phyloP scores from a whole-genome alignment of 2,888 invertebrate species.

The Pterobdella sp. region DNA sequence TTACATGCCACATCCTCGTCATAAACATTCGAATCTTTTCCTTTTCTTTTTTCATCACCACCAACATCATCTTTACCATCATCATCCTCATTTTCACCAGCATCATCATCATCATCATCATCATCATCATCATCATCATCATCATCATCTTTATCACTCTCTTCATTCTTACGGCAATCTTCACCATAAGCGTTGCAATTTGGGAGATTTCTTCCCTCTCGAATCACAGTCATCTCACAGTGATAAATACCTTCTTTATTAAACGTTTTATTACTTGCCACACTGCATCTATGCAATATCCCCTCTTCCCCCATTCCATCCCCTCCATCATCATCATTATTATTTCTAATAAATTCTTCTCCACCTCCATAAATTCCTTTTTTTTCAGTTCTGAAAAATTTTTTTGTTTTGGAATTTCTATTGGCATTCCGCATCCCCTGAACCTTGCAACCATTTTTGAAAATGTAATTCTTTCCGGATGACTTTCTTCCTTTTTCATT shows the following conservation, averaged over 20 bases:
- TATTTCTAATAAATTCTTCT: no score
- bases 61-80: not conserved
- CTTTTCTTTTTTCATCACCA: not conserved
- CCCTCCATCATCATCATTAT: not conserved
- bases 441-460: no score
- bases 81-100: not conserved
- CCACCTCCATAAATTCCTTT: no score
- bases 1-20: not conserved
- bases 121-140: not conserved
- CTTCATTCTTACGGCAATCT: not conserved
- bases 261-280: not conserved
- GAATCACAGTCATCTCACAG: not conserved
- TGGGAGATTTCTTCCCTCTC: not conserved
- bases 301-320: not conserved
- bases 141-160: not conserved
- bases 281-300: not conserved
- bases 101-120: conserved; percentile 14
- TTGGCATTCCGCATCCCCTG: no score
- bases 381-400: no score
- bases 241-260: not conserved
- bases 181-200: not conserved
- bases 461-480: no score
- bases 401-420: no score
- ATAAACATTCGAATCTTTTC: not conserved
- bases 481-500: no score